Conservation (phyloP, 2,888 invertebrate genomes). For the Sinodicranocentrus sp. region DNA sequence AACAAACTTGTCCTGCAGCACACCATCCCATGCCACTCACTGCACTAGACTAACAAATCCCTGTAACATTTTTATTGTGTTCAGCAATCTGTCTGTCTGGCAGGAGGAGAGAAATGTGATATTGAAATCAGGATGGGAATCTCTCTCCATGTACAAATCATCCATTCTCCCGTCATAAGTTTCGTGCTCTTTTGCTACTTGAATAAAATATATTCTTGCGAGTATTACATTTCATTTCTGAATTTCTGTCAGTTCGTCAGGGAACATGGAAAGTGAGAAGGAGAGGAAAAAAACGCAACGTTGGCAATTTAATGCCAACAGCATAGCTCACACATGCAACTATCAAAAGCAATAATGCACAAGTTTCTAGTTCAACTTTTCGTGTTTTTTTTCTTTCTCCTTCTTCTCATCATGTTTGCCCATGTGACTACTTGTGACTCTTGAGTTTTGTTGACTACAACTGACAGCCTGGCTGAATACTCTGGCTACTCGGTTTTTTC, state of each 20-base stretch:
- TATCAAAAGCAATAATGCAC: conserved; percentile 41
- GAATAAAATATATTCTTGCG: conserved; percentile 3
- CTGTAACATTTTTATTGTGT: conserved; percentile 50
- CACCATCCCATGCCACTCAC: too few species aligned
- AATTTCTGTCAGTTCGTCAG: conserved; percentile 9
- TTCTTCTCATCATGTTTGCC: conserved; percentile 16
- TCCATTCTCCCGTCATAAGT: conserved; percentile 32
- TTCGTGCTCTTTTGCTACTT: conserved; percentile 48
- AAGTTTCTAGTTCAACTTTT: conserved; percentile 29
- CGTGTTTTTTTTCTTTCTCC: conserved; percentile 1
- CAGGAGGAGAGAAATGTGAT: conserved; percentile 50
- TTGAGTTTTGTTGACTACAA: conserved; percentile 42
- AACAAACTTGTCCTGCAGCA: conserved; percentile 35
- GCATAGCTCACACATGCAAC: neutral
- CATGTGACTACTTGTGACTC: conserved; percentile 33
- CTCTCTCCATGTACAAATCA: conserved; percentile 29
- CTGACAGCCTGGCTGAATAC: conserved; percentile 32
- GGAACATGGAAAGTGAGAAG: conserved; percentile 3
- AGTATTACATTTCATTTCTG: conserved; percentile 32
- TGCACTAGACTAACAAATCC: conserved; percentile 38
- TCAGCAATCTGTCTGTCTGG: conserved; percentile 15
- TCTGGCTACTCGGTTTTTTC: conserved; percentile 16
- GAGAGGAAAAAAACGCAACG: conserved; percentile 41
- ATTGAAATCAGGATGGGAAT: conserved; percentile 57
- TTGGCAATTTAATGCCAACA: conserved; percentile 49